These are phyloP conservation scores for Empidonax alnorum DNA, from an alignment of 2,113 vertebrate genomes.

Conservation along the genomic window DNA sequence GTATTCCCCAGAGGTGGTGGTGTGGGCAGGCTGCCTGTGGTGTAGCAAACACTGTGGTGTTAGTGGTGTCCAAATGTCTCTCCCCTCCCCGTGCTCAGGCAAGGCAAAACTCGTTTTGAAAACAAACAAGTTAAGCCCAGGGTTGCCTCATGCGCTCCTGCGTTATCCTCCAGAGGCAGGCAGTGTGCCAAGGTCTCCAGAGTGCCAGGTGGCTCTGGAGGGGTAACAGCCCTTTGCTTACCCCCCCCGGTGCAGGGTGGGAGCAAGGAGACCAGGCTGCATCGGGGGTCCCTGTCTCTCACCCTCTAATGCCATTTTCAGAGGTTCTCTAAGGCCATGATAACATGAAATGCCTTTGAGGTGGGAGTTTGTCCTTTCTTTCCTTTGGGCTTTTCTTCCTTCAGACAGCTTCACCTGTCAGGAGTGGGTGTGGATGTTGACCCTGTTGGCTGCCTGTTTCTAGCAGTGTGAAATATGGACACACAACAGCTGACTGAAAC, in stretches of 20 bases:
- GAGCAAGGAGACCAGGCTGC: not conserved
- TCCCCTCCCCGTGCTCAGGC: not conserved
- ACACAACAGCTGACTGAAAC: not conserved
- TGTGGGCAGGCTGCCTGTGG: not conserved
- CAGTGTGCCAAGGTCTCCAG: fast-evolving
- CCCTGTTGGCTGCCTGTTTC: not conserved
- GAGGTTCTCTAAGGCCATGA: not conserved
- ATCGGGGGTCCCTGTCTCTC: fast-evolving
- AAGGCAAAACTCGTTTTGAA: not conserved
- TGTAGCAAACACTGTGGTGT: not conserved
- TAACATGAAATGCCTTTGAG: not conserved
- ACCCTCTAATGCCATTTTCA: not conserved
- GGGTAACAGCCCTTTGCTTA: not conserved
- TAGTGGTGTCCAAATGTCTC: not conserved
- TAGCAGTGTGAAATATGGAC: not conserved
- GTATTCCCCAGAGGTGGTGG: not conserved
- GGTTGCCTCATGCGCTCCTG: not conserved
- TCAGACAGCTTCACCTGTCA: fast-evolving
- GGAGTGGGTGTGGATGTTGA: not conserved
- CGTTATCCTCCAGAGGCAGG: not conserved
- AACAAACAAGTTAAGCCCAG: not conserved
- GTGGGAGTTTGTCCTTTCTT: not conserved
- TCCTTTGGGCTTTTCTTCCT: not conserved
- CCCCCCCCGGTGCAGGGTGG: fast-evolving
- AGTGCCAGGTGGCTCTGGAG: not conserved